A percentile compares a stretch with the other conserved stretches of the same genome.
Conservation (phyloP, 2,888 invertebrate species). For the Hedychridium roseum region DNA sequence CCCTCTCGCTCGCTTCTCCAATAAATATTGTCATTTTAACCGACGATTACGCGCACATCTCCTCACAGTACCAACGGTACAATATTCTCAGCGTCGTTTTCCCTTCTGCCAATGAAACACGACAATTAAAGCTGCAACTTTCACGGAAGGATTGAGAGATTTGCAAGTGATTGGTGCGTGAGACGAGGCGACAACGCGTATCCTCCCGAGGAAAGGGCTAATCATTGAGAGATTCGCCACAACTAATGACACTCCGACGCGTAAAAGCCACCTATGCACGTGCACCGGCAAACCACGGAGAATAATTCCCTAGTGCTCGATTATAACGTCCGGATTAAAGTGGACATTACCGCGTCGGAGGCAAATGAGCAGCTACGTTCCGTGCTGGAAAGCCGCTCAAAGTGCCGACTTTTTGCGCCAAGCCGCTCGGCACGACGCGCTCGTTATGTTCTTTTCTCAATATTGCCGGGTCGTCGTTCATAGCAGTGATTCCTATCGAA, state of each 20-base stretch:
- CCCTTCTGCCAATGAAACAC: conserved; percentile 1
- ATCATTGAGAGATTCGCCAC: no score
- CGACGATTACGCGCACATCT: conserved; percentile 12
- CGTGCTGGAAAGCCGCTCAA: conserved; percentile 23
- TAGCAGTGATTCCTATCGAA: conserved; percentile 21
- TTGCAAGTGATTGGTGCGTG: neutral
- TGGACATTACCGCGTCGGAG: conserved; percentile 15
- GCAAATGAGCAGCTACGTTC: conserved; percentile 23
- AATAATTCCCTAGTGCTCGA: conserved; percentile 13
- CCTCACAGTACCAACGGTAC: no score
- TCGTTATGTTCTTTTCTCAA: conserved; percentile 12
- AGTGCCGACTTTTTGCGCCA: conserved; percentile 12
- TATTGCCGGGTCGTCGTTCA: conserved; percentile 15
- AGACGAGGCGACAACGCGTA: neutral
- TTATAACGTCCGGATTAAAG: conserved; percentile 18
- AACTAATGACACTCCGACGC: conserved; percentile 28
- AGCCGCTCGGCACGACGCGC: neutral
- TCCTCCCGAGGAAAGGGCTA: conserved; percentile 1
- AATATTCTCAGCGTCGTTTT: no score
- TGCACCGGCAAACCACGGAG: neutral
- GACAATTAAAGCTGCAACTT: conserved; percentile 6
- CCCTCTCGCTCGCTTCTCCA: conserved; percentile 11
- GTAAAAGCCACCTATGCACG: conserved; percentile 7
- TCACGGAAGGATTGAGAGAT: neutral
- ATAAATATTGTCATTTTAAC: no score